Base-by-base conservation (phyloP, 2,888 invertebrate species). In the Leptothorax acervorum region DNA sequence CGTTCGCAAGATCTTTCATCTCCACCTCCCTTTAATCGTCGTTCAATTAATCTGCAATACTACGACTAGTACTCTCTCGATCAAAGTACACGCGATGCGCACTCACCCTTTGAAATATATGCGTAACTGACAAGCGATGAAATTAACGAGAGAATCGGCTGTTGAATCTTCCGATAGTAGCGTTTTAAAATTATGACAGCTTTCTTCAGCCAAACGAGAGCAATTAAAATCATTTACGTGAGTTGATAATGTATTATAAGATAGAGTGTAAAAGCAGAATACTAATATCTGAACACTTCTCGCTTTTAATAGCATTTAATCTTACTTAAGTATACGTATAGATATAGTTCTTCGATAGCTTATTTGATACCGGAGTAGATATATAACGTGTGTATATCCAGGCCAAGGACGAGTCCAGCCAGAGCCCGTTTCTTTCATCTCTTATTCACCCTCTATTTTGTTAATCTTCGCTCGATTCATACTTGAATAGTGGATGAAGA, bases 391-490 rank as follows among this genome's bases (percentile, higher is more conserved):
- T 78, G 42, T 53, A 31, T 45, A 60, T 45, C 3, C 55, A 60
- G 70, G 70, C 45, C 82, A 83, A 82, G 83, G 82, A 70, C 53
- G 15, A 82, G 45, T 6, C 62, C 53, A n/a, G 68, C 66, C 51
- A 82, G 48, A 82, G 39, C 18, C 28, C 23, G 15, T n/a, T 65
- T 45, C 42, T 60, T 63, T 42, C 39, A 83, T 78, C 66, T 76
- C 42, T 39, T 45, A 45, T 48, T 42, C 75, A 18, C 28, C 60
- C 57, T 57, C 18, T 53, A 63, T 60, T 66, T 82, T 75, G 51
- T 83, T 87, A 87, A 88, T 85, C 82, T 75, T 11, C 42, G 65
- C 51, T 70, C 79, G 48, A 85, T 82, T 88, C 81, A 53, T n/a
- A 0, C 45, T 15, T 23, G 28, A 35, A 60, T 35, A 60, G 18